Evolutionary conservation across 1,140 invertebrate species (phyloP), one percentile per base, ranked within the genome.

Genomic region (Asbolus verrucosus): DNA sequence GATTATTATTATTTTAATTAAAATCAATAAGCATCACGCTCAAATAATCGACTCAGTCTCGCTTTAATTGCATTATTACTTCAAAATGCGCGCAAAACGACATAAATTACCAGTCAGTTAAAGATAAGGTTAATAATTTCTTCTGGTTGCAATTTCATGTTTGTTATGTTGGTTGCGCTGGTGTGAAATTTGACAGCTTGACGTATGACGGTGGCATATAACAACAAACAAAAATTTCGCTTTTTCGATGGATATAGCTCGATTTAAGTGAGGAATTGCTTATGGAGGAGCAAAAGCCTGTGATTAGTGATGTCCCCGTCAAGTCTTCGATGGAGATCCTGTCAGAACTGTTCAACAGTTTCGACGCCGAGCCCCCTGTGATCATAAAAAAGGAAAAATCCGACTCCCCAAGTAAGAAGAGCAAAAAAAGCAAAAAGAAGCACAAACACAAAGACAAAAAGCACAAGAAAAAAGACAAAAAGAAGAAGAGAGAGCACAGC

Each of bases 311-410:
- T 13, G 5, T 11, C 21, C 66, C 72, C 6, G 38, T 39, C 0
- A 80, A 80, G 70, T 78, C 91, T 2, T 92, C 91, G 0, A 90
- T 88, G 78, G 90, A 94, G 78, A 93, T 94, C 75, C 82, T 94
- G 4, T 90, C 90, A 0, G 91, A 93, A 80, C 82, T 94, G 0
- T 94, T 94, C 75, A 85, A 87, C 54, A 90, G 88, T 2, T 91
- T 91, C 75, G 88, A 91, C 76, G 87, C 85, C 18, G 84, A 84
- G 63, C 87, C 87, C 36, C 86, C 87, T 5, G 82, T 83, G 65
- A 86, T 86, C 65, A 78, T 85, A 59, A 87, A 88, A 76, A 86
- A 87, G 62, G 83, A 83, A 74, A 86, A 89, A 74, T 80, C 82
- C 4, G 77, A 81, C 15, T 83, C 82, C 77, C 82, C 76, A 69